Base-by-base conservation (phyloP, 2,888 invertebrate species). In the Bhutanitis thaidina region DNA sequence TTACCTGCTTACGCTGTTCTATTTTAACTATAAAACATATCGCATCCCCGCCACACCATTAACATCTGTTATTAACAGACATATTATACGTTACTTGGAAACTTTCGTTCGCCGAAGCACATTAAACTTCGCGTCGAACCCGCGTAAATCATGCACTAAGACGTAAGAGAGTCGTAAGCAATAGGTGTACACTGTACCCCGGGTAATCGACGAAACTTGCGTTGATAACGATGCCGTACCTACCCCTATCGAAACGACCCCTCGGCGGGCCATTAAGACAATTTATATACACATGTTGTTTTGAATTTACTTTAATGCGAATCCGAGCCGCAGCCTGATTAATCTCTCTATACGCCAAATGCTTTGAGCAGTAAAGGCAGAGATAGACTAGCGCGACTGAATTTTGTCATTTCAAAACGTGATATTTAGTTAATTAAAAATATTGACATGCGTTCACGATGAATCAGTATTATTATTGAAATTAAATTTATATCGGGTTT, bases 241-340 rank as follows among this genome's bases (percentile, higher is more conserved):
- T 32, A 29, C 40, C 45, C 36, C 29, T 38, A 30, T 30, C 43
- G 36, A 16, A 35, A 29, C 32, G 10, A 10, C 44, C 45, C 51
- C 43, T n/a, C 15, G 12, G 49, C 43, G 67, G 71, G 68, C 79
- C 80, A 79, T 85, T 84, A 79, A 74, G 69, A 73, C 76, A 74
- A 83, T 83, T 81, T 83, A 80, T 83, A 77, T 74, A 74, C 74
- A 75, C 80, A 73, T 76, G 83, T 78, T 80, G 80, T 79, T 79
- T 77, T 76, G 77, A 81, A 80, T 80, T 81, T 80, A 80, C 80
- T 81, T 79, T 80, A 82, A 78, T 80, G 80, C 71, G 74, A 72
- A 74, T 74, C 74, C 71, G 61, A 70, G 64, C 71, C 71, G 71
- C 71, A 61, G 62, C 61, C 75, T 74, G 77, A 86, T 85, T 85